A percentile compares a stretch with the other conserved stretches of the same genome.
Evolutionary conservation across 35 echinoderm and acorn worm genomes (phyloP).

Genomic region (Holothuria glaberrima): DNA sequence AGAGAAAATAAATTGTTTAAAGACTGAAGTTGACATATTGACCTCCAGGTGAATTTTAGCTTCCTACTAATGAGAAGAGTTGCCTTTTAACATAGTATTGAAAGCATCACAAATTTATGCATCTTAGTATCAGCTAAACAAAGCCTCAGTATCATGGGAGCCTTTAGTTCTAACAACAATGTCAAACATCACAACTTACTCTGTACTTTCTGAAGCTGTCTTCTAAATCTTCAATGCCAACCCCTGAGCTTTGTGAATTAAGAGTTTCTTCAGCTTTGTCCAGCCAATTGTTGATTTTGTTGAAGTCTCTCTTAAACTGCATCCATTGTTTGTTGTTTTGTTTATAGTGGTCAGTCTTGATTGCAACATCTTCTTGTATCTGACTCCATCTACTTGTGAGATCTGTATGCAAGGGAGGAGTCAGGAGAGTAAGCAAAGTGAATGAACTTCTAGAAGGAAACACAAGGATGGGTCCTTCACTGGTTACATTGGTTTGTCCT

Average conservation of each 20-base stretch:
- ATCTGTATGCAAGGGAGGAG: slow-evolving; percentile 28
- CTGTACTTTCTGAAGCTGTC: slow-evolving; percentile 87
- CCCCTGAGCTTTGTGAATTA: slow-evolving; percentile 68
- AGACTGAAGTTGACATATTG: too few relatives aligned
- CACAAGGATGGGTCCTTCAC: too few relatives aligned
- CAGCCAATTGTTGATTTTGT: slow-evolving; percentile 87
- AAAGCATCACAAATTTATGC: too few relatives aligned
- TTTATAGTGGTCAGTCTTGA: slow-evolving; percentile 61
- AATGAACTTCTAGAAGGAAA: too few relatives aligned
- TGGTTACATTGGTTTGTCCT: too few relatives aligned
- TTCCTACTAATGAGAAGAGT: too few relatives aligned
- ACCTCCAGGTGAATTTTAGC: too few relatives aligned
- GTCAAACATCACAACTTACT: slow-evolving; percentile 56
- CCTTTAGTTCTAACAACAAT: neutral
- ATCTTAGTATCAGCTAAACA: too few relatives aligned
- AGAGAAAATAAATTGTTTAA: too few relatives aligned
- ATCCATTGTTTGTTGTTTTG: slow-evolving; percentile 92
- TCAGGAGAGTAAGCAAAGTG: too few relatives aligned
- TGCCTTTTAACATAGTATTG: too few relatives aligned
- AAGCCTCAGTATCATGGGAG: too few relatives aligned
- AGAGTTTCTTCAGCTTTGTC: slow-evolving; percentile 91
- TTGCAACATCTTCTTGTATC: slow-evolving; percentile 80
- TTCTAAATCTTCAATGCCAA: slow-evolving; percentile 77
- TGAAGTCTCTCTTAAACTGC: slow-evolving; percentile 93
- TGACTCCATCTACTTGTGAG: slow-evolving; percentile 81